Percentiles rank a stretch among this genome's conserved stretches.
Conservation (phyloP, 2,113 vertebrate genomes). For the Strix aluco region DNA sequence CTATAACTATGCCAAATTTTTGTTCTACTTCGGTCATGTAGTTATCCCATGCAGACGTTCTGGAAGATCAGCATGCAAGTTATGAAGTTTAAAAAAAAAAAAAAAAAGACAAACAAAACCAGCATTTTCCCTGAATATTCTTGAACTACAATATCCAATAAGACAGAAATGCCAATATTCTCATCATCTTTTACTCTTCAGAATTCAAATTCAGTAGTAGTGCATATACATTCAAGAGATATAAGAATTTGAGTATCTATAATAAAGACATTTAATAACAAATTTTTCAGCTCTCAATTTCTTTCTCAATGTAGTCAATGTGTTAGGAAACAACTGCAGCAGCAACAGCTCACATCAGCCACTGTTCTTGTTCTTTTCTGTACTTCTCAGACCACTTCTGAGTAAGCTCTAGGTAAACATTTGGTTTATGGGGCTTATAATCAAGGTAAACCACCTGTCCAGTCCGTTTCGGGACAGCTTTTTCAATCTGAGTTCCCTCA, state of each 20-base stretch:
- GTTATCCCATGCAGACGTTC: constrained; percentile 14
- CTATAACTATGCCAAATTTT: background rate
- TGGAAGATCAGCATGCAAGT: background rate
- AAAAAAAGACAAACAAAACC: background rate
- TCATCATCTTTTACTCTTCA: background rate
- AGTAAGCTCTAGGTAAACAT: constrained; percentile 91
- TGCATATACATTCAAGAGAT: constrained; percentile 26
- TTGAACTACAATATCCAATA: background rate
- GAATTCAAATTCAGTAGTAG: constrained; percentile 49
- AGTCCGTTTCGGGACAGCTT: constrained; percentile 87
- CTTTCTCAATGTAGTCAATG: background rate
- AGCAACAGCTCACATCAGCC: constrained; percentile 72
- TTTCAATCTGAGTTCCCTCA: constrained; percentile 97
- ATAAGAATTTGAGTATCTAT: background rate
- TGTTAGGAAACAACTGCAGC: background rate
- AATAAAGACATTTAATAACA: background rate
- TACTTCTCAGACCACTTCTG: constrained; percentile 92
- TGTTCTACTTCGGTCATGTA: constrained; percentile 14
- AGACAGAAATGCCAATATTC: background rate
- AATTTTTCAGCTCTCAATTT: background rate
- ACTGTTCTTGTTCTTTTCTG: constrained; percentile 81
- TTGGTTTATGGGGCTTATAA: constrained; percentile 91
- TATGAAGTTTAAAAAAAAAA: background rate
- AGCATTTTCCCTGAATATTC: constrained; percentile 1
- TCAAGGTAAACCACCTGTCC: constrained; percentile 84